Evolutionary conservation across 2,113 vertebrate genomes (phyloP).

Genomic region (Tachuris rubrigastra): DNA sequence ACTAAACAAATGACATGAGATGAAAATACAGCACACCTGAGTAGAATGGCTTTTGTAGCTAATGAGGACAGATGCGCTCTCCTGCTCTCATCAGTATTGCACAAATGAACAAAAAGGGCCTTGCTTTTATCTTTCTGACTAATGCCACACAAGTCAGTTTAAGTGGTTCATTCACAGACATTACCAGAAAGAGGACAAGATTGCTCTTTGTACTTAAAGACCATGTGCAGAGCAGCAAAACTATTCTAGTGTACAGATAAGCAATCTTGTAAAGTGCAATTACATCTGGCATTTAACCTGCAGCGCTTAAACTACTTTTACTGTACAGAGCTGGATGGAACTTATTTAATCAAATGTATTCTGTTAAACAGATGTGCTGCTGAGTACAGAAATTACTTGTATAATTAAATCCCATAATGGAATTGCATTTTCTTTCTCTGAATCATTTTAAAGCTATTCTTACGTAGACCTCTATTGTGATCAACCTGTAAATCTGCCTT

Average conservation of each 20-base stretch:
- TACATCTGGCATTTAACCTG: constrained; percentile 22
- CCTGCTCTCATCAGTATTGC: not conserved
- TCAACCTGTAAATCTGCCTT: not conserved
- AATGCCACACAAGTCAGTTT: not conserved
- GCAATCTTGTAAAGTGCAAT: not conserved
- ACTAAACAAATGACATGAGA: not conserved
- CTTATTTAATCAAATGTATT: constrained; percentile 16
- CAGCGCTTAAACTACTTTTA: not conserved
- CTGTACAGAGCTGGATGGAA: not conserved
- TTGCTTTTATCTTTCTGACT: not conserved
- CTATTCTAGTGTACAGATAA: not conserved
- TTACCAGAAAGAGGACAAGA: not conserved
- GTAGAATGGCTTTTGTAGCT: not conserved
- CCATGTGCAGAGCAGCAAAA: not conserved
- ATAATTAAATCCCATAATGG: not conserved
- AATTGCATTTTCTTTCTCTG: not conserved
- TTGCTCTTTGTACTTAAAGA: not conserved
- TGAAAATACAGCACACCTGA: not conserved
- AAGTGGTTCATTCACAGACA: not conserved
- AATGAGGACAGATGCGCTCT: not conserved
- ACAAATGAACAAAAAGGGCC: not conserved
- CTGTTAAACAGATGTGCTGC: not conserved
- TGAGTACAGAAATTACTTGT: not conserved
- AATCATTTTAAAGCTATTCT: not conserved
- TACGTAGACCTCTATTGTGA: not conserved